Conservation (phyloP, 2,888 invertebrate species). For the Volucella bombylans region DNA sequence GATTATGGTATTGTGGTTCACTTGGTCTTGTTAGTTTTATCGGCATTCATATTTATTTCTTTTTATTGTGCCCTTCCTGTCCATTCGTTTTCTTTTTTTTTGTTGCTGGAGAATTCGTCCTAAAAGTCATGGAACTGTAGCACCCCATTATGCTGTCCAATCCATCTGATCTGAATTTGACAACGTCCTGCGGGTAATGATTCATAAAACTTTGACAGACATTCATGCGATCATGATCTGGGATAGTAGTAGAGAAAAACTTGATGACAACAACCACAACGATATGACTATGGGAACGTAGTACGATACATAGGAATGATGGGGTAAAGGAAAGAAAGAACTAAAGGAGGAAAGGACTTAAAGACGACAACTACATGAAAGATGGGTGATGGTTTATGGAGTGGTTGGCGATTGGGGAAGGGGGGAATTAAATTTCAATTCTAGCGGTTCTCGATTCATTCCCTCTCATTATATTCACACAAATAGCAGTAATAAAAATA, state of each 20-base stretch:
- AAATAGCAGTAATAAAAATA: constrained; percentile 71
- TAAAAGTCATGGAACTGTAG: neutral
- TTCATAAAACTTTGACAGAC: constrained; percentile 69
- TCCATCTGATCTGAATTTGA: constrained; percentile 64
- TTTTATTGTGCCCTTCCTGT: constrained; percentile 6
- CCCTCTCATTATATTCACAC: constrained; percentile 58
- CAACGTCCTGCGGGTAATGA: constrained; percentile 68
- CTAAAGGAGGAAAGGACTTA: neutral
- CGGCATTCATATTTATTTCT: constrained; percentile 39
- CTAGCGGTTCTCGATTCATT: constrained; percentile 67
- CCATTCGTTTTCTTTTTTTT: neutral
- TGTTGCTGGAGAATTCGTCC: neutral
- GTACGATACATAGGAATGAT: too few species aligned
- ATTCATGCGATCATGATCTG: constrained; percentile 70
- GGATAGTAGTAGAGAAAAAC: constrained; percentile 12
- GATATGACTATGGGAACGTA: too few species aligned
- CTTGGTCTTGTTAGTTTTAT: constrained; percentile 53
- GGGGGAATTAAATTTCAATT: constrained; percentile 39
- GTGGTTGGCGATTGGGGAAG: neutral
- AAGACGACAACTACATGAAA: neutral
- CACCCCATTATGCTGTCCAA: constrained; percentile 30
- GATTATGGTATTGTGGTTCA: constrained; percentile 32
- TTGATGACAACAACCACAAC: constrained; percentile 30
- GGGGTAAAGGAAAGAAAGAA: too few species aligned
- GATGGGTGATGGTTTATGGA: neutral